phyloP scores from a whole-genome alignment of 2,888 invertebrate species.

The Muscina levida region DNA sequence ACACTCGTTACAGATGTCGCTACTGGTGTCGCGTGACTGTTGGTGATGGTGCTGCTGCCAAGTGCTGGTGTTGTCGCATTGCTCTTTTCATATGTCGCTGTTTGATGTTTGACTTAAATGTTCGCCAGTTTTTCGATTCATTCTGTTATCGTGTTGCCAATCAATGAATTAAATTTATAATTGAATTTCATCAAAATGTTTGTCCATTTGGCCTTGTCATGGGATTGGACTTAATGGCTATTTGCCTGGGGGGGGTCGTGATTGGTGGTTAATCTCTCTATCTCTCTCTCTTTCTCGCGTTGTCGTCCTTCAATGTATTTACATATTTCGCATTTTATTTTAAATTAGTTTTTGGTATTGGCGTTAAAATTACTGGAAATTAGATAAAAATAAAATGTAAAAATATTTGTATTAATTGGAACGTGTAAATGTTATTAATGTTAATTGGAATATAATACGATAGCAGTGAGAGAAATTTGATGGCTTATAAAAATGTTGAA shows the following conservation, averaged over 20 bases:
- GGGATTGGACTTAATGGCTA: neutral
- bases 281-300: neutral
- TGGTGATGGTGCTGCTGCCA: neutral
- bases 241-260: too few species aligned
- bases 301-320: conserved; percentile 13
- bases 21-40: neutral
- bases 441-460: neutral
- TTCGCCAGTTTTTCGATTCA: neutral
- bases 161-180: conserved; percentile 17
- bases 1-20: neutral
- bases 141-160: too few species aligned
- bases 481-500: too few species aligned
- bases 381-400: neutral
- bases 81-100: neutral
- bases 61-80: conserved; percentile 27
- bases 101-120: neutral
- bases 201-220: neutral
- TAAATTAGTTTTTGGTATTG: neutral
- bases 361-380: neutral
- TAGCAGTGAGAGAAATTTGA: too few species aligned
- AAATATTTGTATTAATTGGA: conserved; percentile 5
- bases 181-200: conserved; percentile 28
- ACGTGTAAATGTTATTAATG: neutral
- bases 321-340: conserved; percentile 21
- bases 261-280: neutral